These are phyloP conservation scores for Ricordea florida DNA, from an alignment of 92 coral and sea anemone species.

Conservation along the genomic window DNA sequence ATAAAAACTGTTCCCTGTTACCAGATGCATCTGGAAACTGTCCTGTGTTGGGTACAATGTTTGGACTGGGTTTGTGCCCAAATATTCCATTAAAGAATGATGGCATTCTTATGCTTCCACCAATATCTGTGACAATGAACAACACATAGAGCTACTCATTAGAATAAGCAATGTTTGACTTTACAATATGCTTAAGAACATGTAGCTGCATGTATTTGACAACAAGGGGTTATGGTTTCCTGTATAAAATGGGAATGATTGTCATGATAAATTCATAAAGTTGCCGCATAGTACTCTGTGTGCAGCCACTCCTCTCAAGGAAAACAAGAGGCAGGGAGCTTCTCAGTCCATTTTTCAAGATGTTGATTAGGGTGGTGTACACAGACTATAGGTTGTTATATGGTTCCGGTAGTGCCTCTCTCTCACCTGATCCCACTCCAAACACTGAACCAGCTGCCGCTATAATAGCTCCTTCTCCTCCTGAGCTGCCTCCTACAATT, in stretches of 20 bases:
- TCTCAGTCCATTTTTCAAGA: background rate
- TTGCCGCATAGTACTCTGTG: too few relatives aligned
- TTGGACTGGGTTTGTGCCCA: conserved; percentile 98
- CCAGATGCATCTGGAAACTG: conserved; percentile 92
- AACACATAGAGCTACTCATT: background rate
- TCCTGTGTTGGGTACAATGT: conserved; percentile 86
- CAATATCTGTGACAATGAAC: conserved; percentile 67
- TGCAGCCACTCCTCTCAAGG: too few relatives aligned
- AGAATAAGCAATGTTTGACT: background rate
- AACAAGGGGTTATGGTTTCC: too few relatives aligned
- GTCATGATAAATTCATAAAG: too few relatives aligned
- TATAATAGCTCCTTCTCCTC: conserved; percentile 95
- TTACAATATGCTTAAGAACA: too few relatives aligned
- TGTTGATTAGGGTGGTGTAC: too few relatives aligned
- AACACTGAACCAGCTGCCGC: conserved; percentile 94
- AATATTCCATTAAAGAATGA: conserved; percentile 92
- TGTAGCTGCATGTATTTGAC: too few relatives aligned
- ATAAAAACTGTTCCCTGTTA: conserved; percentile 72
- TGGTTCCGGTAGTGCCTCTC: too few relatives aligned
- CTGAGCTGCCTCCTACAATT: conserved; percentile 96
- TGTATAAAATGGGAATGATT: too few relatives aligned
- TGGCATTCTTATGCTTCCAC: conserved; percentile 99
- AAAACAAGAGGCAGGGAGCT: too few relatives aligned
- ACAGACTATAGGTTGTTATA: too few relatives aligned
- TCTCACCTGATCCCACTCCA: conserved; percentile 94